These are phyloP conservation scores for Microplitis deprimator DNA, from an alignment of 2,888 invertebrate species.

Conservation along the genomic window DNA sequence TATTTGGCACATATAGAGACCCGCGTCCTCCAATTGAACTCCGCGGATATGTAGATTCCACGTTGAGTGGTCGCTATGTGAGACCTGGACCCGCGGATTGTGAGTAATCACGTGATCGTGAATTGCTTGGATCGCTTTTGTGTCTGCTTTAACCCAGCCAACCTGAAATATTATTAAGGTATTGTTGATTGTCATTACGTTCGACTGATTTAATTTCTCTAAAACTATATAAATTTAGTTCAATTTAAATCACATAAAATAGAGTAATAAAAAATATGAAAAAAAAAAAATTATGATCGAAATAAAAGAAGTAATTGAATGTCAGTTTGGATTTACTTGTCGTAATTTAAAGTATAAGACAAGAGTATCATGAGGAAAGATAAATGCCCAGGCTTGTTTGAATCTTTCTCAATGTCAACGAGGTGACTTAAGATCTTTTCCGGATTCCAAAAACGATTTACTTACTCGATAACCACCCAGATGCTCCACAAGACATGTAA, in stretches of 20 bases:
- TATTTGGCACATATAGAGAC: slow-evolving; percentile 94
- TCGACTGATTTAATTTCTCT: background rate
- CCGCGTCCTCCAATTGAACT: slow-evolving; percentile 89
- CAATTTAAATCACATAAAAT: no score
- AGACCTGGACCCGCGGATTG: slow-evolving; percentile 88
- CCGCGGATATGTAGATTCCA: slow-evolving; percentile 93
- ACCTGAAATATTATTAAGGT: slow-evolving; percentile 76
- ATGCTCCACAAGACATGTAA: slow-evolving; percentile 88
- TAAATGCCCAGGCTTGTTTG: background rate
- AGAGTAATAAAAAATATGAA: no score
- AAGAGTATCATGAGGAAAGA: background rate
- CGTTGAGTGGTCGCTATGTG: slow-evolving; percentile 87
- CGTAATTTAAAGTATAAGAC: background rate
- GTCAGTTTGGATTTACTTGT: background rate
- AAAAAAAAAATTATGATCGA: background rate
- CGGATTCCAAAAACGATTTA: slow-evolving; percentile 49
- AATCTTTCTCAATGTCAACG: background rate
- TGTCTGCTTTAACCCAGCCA: slow-evolving; percentile 94
- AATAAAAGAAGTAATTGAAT: background rate
- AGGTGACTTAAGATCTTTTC: background rate
- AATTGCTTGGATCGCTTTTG: slow-evolving; percentile 93
- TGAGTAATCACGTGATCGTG: slow-evolving; percentile 94
- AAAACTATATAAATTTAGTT: background rate
- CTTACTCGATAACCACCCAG: slow-evolving; percentile 91
- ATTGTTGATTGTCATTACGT: background rate